Evolutionary conservation across 2,888 invertebrate genomes (phyloP), one percentile per base, ranked within the genome.

Genomic region (Rhagium mordax): DNA sequence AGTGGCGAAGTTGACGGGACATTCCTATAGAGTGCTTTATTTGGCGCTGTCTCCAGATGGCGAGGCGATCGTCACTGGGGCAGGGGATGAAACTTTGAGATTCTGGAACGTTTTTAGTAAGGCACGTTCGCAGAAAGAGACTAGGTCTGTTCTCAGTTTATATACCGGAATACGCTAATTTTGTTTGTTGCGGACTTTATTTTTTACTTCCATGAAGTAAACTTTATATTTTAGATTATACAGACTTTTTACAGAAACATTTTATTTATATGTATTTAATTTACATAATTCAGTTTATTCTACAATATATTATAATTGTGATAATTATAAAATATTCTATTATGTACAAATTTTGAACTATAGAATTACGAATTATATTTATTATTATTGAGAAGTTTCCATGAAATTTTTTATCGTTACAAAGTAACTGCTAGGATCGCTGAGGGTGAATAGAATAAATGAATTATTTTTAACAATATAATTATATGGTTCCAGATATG

Each of bases 41-140:
- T 89, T 99, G 82, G 98, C 99, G 0, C 92, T 99, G 88, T 98
- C 98, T 3, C 99, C 99, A 0, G 98, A 98, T 87, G 99, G 99
- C 33, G 98, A 99, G 87, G 97, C 98, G 2, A 99, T 99, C 78
- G 99, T 99, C 0, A 99, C 99, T 0, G 99, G 99, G 24, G 99
- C 99, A 0, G 99, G 99, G 0, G 99, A 99, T 88, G 99, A 99
- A 87, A 99, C 99, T 0, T 90, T 99, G 4, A 91, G 99, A 6
- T 99, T 99, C 88, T 99, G 98, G 99, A 98, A 98, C 90, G 98
- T 99, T 0, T 99, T 99, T 89, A 98, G 97, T 85, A 99, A 99
- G 90, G 97, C 97, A 15, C 92, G 97, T 47, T 97, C 97, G 71
- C 96, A 96, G 86, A 96, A 96, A 87, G 97, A 97, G 87, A 96